These are phyloP conservation scores for Luehdorfia chinensis DNA, from an alignment of 1,140 invertebrate genomes.

Conservation along the genomic window DNA sequence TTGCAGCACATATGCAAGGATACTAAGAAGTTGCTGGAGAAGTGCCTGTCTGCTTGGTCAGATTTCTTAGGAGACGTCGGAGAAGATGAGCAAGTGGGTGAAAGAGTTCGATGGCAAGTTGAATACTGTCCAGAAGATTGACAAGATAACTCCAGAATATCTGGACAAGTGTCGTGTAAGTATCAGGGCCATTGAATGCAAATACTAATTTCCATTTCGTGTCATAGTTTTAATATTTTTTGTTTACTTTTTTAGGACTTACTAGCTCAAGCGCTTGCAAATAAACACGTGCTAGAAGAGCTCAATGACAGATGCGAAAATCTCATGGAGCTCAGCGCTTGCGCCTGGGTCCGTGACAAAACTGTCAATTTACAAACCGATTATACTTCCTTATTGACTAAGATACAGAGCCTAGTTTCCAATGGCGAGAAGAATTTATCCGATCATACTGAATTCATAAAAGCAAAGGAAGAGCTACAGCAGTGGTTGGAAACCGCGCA, in stretches of 20 bases:
- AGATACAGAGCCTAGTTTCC: conserved; percentile 87
- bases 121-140: conserved; percentile 81
- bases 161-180: conserved; percentile 85
- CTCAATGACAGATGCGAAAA: conserved; percentile 92
- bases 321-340: conserved; percentile 90
- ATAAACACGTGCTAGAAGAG: conserved; percentile 88
- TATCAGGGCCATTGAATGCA: conserved; percentile 17
- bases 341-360: conserved; percentile 89
- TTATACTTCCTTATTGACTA: conserved; percentile 87
- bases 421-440: conserved; percentile 92
- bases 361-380: conserved; percentile 89
- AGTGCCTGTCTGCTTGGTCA: conserved; percentile 91
- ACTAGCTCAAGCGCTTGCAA: conserved; percentile 85
- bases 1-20: conserved; percentile 89
- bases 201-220: neutral
- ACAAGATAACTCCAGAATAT: conserved; percentile 89
- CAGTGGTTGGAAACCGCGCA: conserved; percentile 88
- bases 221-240: neutral
- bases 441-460: conserved; percentile 92
- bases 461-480: conserved; percentile 89
- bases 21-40: conserved; percentile 85
- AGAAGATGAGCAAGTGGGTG: conserved; percentile 88
- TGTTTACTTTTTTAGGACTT: conserved; percentile 76
- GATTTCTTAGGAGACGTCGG: conserved; percentile 88
- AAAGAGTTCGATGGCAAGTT: conserved; percentile 84